Base-by-base conservation (phyloP, 2,797 vertebrate species). In the Tokudaia tokunoshimensis region DNA sequence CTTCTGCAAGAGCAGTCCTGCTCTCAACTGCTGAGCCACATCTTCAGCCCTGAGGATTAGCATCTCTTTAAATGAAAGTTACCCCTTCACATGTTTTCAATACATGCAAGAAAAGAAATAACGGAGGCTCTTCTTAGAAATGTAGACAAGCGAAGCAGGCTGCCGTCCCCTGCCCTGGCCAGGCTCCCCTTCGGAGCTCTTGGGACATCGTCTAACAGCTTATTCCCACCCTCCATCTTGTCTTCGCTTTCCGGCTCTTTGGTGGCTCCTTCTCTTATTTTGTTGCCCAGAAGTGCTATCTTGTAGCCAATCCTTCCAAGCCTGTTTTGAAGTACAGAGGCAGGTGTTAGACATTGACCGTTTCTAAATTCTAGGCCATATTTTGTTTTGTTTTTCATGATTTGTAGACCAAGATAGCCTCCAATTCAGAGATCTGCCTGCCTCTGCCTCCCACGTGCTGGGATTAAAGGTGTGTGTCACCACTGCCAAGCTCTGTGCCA, bases 141-240 rank as follows among this genome's bases (percentile, higher is more conserved):
- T 0, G 14, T 1, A 19, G 61, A 26, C 44, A 3, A 26, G 24
- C 0, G 13, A 24, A 67, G 4, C 55, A 19, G 34, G 12, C 55
- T 24, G 29, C 50, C 19, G 15, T 12, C 17, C 85, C 0, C 52
- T 75, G 29, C 9, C 6, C 15, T 6, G 14, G 24, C 24, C 15
- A 61, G 67, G 4, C 50, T 4, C 7, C 37, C 10, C 2, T 0
- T 8, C 3, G 0, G 9, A 11, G 50, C 24, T 6, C 31, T 15
- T 10, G 41, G 12, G 19, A 22, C 63, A 20, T 1, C 37, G 0
- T 7, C 4, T 8, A 2, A 10, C 29, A 20, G 14, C 2, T 14
- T 26, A 1, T 1, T 31, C 37, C 3, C 3, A 1, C 13, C 2
- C 0, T 2, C 0, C 2, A 1, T 22, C 0, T 63, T 11, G 24